These are phyloP conservation scores for Caenorhabditis sp. DNA, from an alignment of 2,888 invertebrate species.

Conservation along the genomic window DNA sequence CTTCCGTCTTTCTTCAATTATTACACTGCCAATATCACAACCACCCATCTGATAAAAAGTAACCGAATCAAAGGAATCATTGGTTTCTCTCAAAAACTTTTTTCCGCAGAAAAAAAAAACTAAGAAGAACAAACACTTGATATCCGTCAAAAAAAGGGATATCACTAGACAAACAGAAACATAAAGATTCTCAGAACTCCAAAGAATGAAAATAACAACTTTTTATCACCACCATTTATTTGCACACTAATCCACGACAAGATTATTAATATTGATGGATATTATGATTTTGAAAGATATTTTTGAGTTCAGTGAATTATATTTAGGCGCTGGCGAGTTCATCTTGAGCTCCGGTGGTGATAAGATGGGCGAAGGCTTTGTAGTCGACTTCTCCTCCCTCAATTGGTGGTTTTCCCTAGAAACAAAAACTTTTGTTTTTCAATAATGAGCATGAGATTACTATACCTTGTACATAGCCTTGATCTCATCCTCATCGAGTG, in stretches of 20 bases:
- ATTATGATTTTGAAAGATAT: neutral
- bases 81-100: neutral
- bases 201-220: neutral
- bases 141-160: neutral
- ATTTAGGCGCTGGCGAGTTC: slow-evolving; percentile 62
- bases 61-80: neutral
- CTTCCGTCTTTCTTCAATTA: no score
- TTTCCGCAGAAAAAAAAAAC: neutral
- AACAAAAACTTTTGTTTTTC: neutral
- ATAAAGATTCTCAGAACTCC: neutral
- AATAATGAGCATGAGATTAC: neutral
- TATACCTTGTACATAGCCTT: slow-evolving; percentile 68
- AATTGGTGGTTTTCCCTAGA: slow-evolving; percentile 72
- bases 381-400: slow-evolving; percentile 74
- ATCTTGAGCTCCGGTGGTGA: slow-evolving; percentile 74
- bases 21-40: no score
- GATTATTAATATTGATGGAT: slow-evolving; percentile 35
- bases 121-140: neutral
- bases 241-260: slow-evolving; percentile 41
- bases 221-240: slow-evolving; percentile 45
- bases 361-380: slow-evolving; percentile 73
- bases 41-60: neutral
- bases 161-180: neutral
- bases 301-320: slow-evolving; percentile 7
- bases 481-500: slow-evolving; percentile 68